These are phyloP conservation scores for Ondatra zibethicus DNA, from an alignment of 2,113 vertebrate species.

Conservation along the genomic window DNA sequence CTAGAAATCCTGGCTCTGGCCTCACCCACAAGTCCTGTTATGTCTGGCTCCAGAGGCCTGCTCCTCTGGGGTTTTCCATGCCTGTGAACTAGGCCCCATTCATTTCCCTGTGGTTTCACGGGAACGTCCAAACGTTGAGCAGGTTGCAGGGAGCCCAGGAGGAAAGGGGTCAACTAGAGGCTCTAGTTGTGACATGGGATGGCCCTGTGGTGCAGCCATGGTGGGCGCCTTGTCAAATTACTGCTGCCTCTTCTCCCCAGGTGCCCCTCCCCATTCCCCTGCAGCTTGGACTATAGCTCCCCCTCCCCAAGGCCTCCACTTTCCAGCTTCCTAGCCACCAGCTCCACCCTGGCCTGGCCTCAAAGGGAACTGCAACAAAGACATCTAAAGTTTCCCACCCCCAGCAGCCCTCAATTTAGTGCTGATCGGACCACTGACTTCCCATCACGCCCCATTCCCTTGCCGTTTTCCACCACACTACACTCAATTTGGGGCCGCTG, in stretches of 20 bases:
- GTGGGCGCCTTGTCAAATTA: neutral
- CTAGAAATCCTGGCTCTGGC: slow-evolving; percentile 75
- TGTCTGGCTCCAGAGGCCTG: slow-evolving; percentile 71
- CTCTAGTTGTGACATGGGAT: neutral
- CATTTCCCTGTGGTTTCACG: slow-evolving; percentile 76
- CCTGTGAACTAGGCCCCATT: slow-evolving; percentile 73
- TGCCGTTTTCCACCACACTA: neutral
- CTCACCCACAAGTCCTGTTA: slow-evolving; percentile 71
- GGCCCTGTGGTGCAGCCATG: neutral
- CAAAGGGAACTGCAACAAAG: neutral
- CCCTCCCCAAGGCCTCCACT: neutral
- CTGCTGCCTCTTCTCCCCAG: neutral
- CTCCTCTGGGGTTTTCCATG: slow-evolving; percentile 77
- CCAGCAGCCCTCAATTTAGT: neutral
- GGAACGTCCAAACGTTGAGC: slow-evolving; percentile 67
- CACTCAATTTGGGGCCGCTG: slow-evolving; percentile 7
- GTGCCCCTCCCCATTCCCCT: neutral
- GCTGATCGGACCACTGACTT: neutral
- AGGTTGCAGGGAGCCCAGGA: slow-evolving; percentile 65
- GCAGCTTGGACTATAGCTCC: neutral
- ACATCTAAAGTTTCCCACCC: neutral
- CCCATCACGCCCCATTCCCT: neutral
- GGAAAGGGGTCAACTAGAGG: slow-evolving; percentile 73
- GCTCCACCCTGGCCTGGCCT: slow-evolving; percentile 15
- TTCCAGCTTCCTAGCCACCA: slow-evolving; percentile 7